Percentiles rank a stretch among this genome's conserved stretches.
Conservation (phyloP, 2,797 vertebrate species). For the Avahi laniger region DNA sequence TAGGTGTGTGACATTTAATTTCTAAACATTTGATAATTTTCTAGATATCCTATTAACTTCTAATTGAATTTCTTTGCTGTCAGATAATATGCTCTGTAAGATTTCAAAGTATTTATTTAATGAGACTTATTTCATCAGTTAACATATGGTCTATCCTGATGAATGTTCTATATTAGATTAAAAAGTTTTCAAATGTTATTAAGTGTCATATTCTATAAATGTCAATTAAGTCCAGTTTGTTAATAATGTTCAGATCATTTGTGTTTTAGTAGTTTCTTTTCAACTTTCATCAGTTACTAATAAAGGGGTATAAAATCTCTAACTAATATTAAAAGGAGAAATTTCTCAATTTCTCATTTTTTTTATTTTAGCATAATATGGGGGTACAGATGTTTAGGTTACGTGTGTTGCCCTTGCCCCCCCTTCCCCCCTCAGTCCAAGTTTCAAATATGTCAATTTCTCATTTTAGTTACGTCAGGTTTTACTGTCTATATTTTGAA, state of each 20-base stretch:
- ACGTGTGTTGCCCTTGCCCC: too few relatives aligned
- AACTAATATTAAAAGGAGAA: neutral
- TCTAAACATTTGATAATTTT: neutral
- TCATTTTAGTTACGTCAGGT: neutral
- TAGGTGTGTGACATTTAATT: neutral
- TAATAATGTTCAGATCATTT: neutral
- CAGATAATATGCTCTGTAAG: neutral
- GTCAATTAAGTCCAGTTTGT: neutral
- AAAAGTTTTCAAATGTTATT: neutral
- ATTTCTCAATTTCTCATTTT: neutral
- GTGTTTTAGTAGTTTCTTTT: neutral
- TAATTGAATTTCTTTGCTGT: neutral
- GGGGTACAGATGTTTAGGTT: too few relatives aligned
- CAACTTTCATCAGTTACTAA: neutral
- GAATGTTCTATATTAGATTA: neutral
- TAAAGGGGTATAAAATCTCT: neutral
- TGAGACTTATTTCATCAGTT: neutral
- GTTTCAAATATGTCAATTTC: too few relatives aligned
- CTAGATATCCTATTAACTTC: neutral
- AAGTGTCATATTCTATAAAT: neutral
- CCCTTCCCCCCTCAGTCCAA: too few relatives aligned
- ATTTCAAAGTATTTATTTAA: constrained; percentile 6
- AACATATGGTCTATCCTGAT: neutral
- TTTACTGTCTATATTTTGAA: neutral
- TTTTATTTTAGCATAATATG: too few relatives aligned